A percentile compares a stretch with the other conserved stretches of the same genome.
phyloP scores from a whole-genome alignment of 2,113 vertebrate genomes.

The Ailuropoda melanoleuca region DNA sequence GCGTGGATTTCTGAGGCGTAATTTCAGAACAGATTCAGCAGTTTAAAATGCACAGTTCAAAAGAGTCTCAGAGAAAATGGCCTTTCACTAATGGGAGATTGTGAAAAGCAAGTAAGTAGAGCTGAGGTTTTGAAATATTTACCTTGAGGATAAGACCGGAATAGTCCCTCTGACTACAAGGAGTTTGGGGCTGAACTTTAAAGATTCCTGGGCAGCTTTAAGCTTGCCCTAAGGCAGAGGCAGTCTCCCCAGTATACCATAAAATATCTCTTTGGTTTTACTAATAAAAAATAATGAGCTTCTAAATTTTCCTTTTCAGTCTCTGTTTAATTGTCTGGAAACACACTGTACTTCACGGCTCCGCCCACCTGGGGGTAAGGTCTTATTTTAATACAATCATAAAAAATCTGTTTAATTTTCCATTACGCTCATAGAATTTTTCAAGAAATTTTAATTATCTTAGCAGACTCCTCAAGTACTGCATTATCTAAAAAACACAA shows the following conservation, averaged over 20 bases:
- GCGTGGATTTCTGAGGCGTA: background rate
- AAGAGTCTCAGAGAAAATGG: background rate
- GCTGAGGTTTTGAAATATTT: slow-evolving; percentile 36
- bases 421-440: background rate
- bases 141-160: background rate
- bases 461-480: background rate
- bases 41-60: background rate
- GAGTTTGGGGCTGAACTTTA: slow-evolving; percentile 7
- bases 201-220: background rate
- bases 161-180: slow-evolving; percentile 8
- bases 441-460: slow-evolving; percentile 37
- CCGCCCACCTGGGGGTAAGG: background rate
- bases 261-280: slow-evolving; percentile 59
- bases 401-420: slow-evolving; percentile 28
- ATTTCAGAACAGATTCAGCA: background rate
- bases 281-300: slow-evolving; percentile 72
- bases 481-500: background rate
- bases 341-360: background rate
- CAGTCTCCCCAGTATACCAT: background rate
- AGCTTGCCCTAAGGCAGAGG: background rate
- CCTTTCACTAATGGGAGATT: background rate
- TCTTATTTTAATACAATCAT: slow-evolving; percentile 22
- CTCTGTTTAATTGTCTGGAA: slow-evolving; percentile 37
- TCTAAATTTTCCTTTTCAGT: slow-evolving; percentile 55
- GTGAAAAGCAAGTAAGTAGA: background rate